Percentiles rank a stretch among this genome's conserved stretches.
phyloP scores from a whole-genome alignment of 92 coral and sea anemone genomes.

The Heliopora coerulea region DNA sequence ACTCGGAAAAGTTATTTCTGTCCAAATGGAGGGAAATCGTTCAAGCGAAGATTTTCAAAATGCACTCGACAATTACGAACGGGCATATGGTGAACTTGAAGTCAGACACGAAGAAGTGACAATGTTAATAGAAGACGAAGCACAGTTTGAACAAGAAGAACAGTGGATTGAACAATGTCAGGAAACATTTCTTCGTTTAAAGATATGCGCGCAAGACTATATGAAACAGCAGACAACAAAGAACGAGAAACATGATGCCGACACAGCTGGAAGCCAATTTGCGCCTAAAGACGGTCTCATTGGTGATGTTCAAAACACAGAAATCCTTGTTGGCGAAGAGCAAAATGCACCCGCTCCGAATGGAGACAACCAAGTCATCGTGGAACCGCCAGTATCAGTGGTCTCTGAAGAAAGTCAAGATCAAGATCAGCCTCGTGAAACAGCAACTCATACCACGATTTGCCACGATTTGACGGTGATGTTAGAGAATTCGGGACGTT shows the following conservation, averaged over 20 bases:
- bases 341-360: too few species aligned
- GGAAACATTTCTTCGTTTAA: conserved; percentile 19
- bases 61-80: conserved; percentile 23
- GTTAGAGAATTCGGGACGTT: conserved; percentile 48
- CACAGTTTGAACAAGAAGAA: conserved; percentile 26
- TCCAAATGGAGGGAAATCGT: conserved; percentile 37
- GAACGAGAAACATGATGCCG: neutral
- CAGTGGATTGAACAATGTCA: conserved; percentile 14
- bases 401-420: too few species aligned
- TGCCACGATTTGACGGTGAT: conserved; percentile 51
- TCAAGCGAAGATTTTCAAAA: conserved; percentile 38
- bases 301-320: too few species aligned
- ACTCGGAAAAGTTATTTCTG: conserved; percentile 21
- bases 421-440: too few species aligned
- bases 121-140: conserved; percentile 29
- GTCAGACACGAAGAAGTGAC: conserved; percentile 10
- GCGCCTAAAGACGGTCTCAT: neutral
- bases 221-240: neutral
- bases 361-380: too few species aligned
- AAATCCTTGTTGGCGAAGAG: too few species aligned
- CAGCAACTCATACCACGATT: conserved; percentile 13
- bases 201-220: conserved; percentile 10
- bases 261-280: neutral
- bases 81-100: neutral
- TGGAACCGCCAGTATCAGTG: too few species aligned